Percentiles rank a stretch among this genome's conserved stretches.
Evolutionary conservation across 2,113 vertebrate genomes (phyloP).

Genomic region (Sialia sialis): DNA sequence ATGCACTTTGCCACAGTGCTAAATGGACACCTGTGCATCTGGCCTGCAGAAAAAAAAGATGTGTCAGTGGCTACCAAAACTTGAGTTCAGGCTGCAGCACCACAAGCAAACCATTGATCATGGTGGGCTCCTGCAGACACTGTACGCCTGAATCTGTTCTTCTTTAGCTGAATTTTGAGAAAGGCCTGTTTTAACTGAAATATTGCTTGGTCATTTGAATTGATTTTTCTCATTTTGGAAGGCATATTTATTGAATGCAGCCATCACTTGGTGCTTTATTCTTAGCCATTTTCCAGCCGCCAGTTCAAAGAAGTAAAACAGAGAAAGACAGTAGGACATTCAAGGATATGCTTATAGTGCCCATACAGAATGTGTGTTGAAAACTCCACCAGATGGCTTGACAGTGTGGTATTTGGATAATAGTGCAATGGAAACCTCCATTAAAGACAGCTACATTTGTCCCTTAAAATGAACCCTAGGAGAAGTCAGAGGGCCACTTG

Average conservation of each 20-base stretch:
- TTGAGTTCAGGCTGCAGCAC: not conserved
- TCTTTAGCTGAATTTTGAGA: not conserved
- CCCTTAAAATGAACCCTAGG: not conserved
- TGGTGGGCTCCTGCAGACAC: not conserved
- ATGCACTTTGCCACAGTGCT: not conserved
- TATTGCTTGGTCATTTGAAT: not conserved
- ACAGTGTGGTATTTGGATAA: not conserved
- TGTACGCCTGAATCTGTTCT: not conserved
- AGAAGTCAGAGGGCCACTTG: not conserved
- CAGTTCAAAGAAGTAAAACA: not conserved
- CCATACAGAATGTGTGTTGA: not conserved
- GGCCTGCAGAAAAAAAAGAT: not conserved
- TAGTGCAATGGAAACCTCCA: not conserved
- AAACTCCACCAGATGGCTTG: not conserved
- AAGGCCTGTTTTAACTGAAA: not conserved
- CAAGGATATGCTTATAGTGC: not conserved
- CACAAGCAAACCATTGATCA: not conserved
- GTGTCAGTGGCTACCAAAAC: not conserved
- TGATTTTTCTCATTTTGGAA: not conserved
- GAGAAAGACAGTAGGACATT: not conserved
- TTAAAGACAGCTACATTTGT: not conserved
- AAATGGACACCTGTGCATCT: not conserved
- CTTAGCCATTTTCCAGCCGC: not conserved
- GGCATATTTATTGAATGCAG: not conserved
- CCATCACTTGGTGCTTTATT: not conserved